phyloP scores from a whole-genome alignment of 2,888 invertebrate genomes.

The Tenthredo distinguenda region DNA sequence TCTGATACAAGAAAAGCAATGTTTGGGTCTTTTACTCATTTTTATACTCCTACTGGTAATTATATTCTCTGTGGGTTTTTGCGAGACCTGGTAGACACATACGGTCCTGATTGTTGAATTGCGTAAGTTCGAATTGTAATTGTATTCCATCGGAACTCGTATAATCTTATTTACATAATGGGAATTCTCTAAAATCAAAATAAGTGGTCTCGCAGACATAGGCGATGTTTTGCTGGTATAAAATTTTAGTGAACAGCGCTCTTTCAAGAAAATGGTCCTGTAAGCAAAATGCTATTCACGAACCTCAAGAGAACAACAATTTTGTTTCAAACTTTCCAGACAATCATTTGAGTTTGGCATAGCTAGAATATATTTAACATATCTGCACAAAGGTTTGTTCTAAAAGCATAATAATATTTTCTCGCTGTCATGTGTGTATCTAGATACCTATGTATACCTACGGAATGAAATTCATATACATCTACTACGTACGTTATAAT shows the following conservation, averaged over 20 bases:
- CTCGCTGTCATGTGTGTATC: not conserved
- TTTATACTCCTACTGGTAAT: not conserved
- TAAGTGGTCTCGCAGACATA: not conserved
- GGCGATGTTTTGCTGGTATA: not conserved
- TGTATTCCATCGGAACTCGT: not conserved
- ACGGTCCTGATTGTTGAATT: not conserved
- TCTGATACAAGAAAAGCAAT: not conserved
- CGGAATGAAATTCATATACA: not conserved
- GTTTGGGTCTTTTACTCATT: not conserved
- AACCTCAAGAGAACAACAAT: not conserved
- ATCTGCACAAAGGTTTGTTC: not conserved
- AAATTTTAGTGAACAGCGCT: not conserved
- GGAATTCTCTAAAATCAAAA: not conserved
- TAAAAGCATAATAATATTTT: not conserved
- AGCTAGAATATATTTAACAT: not conserved
- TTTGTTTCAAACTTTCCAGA: slow-evolving; percentile 22
- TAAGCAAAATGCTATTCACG: slow-evolving; percentile 2
- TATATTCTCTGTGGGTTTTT: slow-evolving; percentile 8
- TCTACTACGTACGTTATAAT: not conserved
- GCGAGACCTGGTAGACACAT: not conserved
- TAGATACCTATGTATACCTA: not conserved
- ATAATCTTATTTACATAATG: slow-evolving; percentile 24
- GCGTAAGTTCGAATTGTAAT: slow-evolving; percentile 6
- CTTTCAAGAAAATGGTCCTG: not conserved
- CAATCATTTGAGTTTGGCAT: not conserved